phyloP scores from a whole-genome alignment of 1,140 invertebrate species.

The Brachionus paranguensis region DNA sequence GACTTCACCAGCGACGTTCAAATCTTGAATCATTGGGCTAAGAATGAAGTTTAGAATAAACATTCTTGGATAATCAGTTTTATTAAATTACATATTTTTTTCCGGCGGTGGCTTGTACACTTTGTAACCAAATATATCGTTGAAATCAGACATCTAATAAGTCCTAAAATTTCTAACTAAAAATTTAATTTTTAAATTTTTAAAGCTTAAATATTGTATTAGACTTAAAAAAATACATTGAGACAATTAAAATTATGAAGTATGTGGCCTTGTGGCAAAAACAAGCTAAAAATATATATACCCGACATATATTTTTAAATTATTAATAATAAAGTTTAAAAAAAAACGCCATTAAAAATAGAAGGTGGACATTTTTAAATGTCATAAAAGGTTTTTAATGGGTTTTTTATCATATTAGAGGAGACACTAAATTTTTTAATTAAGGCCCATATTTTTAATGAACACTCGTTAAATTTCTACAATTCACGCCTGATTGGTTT shows the following conservation, averaged over 20 bases:
- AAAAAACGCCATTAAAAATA: background rate
- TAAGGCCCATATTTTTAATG: background rate
- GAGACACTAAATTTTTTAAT: background rate
- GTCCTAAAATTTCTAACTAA: background rate
- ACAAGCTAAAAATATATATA: background rate
- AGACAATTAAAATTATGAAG: background rate
- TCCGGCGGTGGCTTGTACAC: constrained; percentile 39
- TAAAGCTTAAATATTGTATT: background rate
- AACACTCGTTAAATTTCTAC: background rate
- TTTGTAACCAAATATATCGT: constrained; percentile 38
- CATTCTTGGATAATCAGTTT: background rate
- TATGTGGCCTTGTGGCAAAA: background rate
- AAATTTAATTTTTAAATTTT: background rate
- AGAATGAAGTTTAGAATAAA: background rate
- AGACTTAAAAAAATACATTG: background rate
- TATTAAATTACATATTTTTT: constrained; percentile 19
- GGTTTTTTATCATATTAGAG: background rate
- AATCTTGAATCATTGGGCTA: constrained; percentile 32
- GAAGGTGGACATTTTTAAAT: background rate
- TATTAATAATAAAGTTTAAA: background rate
- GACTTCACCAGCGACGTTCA: constrained; percentile 10
- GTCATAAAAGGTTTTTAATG: background rate
- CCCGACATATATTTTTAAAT: background rate
- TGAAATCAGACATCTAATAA: constrained; percentile 24
- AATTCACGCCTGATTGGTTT: background rate